Evolutionary conservation across 2,113 vertebrate species (phyloP).

Genomic region (Pogona vitticeps): DNA sequence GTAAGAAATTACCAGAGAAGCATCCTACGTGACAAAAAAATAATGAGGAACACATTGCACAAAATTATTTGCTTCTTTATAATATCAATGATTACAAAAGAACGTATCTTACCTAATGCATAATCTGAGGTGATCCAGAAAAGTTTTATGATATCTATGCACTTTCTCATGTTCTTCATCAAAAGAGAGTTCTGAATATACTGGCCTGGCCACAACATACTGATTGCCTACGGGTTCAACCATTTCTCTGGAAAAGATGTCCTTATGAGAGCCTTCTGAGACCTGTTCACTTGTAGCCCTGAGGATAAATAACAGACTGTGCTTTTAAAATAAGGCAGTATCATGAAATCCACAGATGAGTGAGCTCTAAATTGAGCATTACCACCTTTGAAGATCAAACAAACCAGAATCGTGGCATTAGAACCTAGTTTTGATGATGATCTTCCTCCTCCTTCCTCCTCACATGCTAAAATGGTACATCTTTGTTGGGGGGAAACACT

Average conservation of each 20-base stretch:
- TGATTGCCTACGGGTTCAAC: constrained; percentile 80
- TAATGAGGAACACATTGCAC: neutral
- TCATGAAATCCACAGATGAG: constrained; percentile 70
- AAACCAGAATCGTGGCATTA: constrained; percentile 59
- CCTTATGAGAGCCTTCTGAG: constrained; percentile 13
- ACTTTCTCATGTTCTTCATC: constrained; percentile 81
- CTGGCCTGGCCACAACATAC: constrained; percentile 84
- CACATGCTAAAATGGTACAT: constrained; percentile 48
- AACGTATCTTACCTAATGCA: constrained; percentile 84
- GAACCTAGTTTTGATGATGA: constrained; percentile 41
- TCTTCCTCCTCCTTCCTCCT: constrained; percentile 43
- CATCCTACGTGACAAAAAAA: neutral
- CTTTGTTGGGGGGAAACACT: constrained; percentile 46
- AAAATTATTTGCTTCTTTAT: constrained; percentile 13
- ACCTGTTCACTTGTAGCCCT: constrained; percentile 67
- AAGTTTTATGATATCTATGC: constrained; percentile 81
- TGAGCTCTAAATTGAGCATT: constrained; percentile 74
- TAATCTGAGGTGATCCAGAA: constrained; percentile 80
- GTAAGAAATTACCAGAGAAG: neutral
- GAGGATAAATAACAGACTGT: constrained; percentile 65
- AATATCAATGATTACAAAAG: neutral
- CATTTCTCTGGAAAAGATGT: constrained; percentile 67
- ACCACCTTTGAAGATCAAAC: constrained; percentile 79
- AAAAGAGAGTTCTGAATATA: constrained; percentile 89
- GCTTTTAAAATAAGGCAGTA: constrained; percentile 67